Percentiles rank a stretch among this genome's conserved stretches.
Conservation (phyloP, 2,113 vertebrate species). For the Plecturocebus donacophilus region DNA sequence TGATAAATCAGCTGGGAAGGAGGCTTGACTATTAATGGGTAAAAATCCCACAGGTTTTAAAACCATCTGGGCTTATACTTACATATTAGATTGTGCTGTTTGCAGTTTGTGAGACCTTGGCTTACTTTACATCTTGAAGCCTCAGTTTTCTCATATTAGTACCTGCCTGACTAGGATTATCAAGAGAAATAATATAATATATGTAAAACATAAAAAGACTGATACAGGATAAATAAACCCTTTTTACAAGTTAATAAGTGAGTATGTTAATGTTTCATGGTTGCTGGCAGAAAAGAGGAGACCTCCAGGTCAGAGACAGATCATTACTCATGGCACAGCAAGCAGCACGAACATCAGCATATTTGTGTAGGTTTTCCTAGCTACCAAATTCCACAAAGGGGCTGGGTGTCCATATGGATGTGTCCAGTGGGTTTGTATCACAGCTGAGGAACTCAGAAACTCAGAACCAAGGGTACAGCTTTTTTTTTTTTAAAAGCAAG, state of each 20-base stretch:
- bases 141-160: constrained; percentile 25
- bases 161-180: not conserved
- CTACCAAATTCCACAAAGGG: not conserved
- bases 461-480: not conserved
- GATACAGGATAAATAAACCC: not conserved
- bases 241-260: constrained; percentile 21
- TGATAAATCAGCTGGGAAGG: constrained; percentile 14
- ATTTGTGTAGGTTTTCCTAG: constrained; percentile 50
- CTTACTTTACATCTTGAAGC: constrained; percentile 8
- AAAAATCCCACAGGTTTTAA: not conserved
- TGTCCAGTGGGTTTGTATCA: not conserved
- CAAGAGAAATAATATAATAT: constrained; percentile 22
- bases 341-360: not conserved
- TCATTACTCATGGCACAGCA: not conserved
- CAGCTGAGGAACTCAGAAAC: not conserved
- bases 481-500: not conserved
- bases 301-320: constrained; percentile 42
- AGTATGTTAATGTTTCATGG: constrained; percentile 41
- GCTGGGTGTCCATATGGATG: not conserved
- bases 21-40: not conserved
- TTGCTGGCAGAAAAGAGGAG: constrained; percentile 40
- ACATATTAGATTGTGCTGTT: constrained; percentile 7
- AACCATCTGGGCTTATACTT: not conserved
- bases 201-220: not conserved
- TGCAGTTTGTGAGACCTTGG: not conserved